Conservation (phyloP, 1,140 invertebrate species). For the Apis florea region DNA sequence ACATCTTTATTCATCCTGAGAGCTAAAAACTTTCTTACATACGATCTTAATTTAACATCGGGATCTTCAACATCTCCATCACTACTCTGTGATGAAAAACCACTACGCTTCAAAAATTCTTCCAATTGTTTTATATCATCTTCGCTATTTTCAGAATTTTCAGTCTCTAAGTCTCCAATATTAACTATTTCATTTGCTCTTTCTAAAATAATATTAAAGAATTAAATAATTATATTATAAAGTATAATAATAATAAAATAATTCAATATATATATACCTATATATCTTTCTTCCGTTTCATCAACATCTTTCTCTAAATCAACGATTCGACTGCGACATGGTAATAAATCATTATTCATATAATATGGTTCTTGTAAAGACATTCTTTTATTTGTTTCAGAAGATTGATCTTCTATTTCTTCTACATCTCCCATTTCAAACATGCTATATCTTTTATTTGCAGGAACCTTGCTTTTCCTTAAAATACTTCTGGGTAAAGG, state of each 20-base stretch:
- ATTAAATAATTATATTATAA: background rate
- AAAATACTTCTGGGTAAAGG: slow-evolving; percentile 87
- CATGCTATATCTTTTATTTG: slow-evolving; percentile 89
- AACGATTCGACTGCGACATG: slow-evolving; percentile 67
- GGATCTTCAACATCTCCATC: slow-evolving; percentile 85
- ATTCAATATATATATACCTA: slow-evolving; percentile 54
- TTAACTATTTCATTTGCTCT: slow-evolving; percentile 68
- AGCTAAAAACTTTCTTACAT: slow-evolving; percentile 84
- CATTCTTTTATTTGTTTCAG: slow-evolving; percentile 84
- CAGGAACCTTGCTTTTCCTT: slow-evolving; percentile 82
- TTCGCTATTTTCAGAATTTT: slow-evolving; percentile 79
- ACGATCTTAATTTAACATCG: slow-evolving; percentile 85
- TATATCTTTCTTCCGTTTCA: slow-evolving; percentile 75
- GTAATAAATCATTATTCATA: slow-evolving; percentile 81
- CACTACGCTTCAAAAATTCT: slow-evolving; percentile 87
- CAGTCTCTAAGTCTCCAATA: slow-evolving; percentile 64
- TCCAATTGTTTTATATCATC: slow-evolving; percentile 85
- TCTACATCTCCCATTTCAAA: slow-evolving; percentile 86
- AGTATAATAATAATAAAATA: background rate
- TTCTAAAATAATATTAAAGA: slow-evolving; percentile 56
- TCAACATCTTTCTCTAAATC: slow-evolving; percentile 79
- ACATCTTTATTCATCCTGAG: slow-evolving; percentile 82
- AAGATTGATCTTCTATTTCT: slow-evolving; percentile 80
- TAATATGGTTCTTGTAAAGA: slow-evolving; percentile 88
- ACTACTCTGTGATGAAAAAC: slow-evolving; percentile 84